Evolutionary conservation across 2,888 invertebrate species (phyloP), one percentile per base, ranked within the genome.

Genomic region (Peribatodes rhomboidaria): DNA sequence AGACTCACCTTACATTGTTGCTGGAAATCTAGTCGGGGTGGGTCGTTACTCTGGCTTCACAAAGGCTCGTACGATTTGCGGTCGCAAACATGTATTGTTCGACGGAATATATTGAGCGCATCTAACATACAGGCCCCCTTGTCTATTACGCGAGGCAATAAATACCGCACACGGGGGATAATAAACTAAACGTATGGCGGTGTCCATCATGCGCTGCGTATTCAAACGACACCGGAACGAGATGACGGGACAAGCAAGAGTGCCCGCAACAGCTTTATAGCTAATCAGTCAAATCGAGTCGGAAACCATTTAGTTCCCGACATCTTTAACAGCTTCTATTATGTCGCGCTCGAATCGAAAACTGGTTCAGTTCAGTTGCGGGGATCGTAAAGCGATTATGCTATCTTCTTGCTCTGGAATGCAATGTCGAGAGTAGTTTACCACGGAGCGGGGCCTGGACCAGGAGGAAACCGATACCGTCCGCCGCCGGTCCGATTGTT

Each of bases 251-350:
- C 82, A 39, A n/a, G n/a, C 33, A n/a, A 27, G 33, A 59, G 41
- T 6, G 37, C 41, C 74, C 75, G 69, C 73, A 69, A 72, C 69
- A 73, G 79, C 74, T 88, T 87, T 87, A 87, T 82, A 79, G 81
- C 75, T 87, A 83, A 89, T 90, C 87, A 81, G 80, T 88, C 85
- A 87, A 82, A 83, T 54, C 41, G 49, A 80, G 79, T 82, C 80
- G 73, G 80, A 80, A 77, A 79, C 85, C 82, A 87, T 88, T 90
- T 87, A 83, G 86, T 86, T 82, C 81, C 84, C 87, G 86, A 82
- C 87, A 84, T 84, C 84, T 85, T 87, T 87, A 87, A 87, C 82
- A 83, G 85, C 81, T 75, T 74, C 81, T 78, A 87, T 89, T 89
- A 87, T 87, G 77, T 76, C 68, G 66, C 65, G 70, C 61, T 68